phyloP scores from a whole-genome alignment of 2,113 vertebrate genomes.

The Megalops atlanticus region DNA sequence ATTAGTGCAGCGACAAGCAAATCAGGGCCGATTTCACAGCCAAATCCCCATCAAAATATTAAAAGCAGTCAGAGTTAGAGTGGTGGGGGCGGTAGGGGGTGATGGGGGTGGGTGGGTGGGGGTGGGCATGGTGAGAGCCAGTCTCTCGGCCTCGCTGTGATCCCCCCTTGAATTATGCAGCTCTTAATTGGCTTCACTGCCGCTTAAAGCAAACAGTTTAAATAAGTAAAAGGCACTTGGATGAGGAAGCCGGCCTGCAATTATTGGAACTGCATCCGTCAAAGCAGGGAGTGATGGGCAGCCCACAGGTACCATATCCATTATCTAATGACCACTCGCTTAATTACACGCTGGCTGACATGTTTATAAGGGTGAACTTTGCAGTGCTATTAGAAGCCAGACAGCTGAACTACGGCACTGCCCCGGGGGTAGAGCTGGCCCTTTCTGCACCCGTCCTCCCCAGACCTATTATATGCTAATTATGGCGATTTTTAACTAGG shows the following conservation, averaged over 20 bases:
- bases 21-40: constrained; percentile 25
- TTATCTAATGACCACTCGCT: constrained; percentile 88
- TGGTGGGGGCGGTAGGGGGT: constrained; percentile 2
- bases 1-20: constrained; percentile 24
- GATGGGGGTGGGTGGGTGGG: constrained; percentile 24
- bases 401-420: constrained; percentile 78
- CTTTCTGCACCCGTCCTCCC: constrained; percentile 74
- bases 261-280: constrained; percentile 79
- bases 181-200: constrained; percentile 72
- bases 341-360: constrained; percentile 91
- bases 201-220: constrained; percentile 77
- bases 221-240: constrained; percentile 77
- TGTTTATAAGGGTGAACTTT: constrained; percentile 99
- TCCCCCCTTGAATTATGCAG: constrained; percentile 66
- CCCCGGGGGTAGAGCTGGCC: constrained; percentile 81
- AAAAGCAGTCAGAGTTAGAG: constrained; percentile 28
- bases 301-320: constrained; percentile 82
- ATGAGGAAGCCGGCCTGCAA: constrained; percentile 68
- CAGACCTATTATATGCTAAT: constrained; percentile 94
- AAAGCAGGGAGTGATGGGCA: constrained; percentile 74
- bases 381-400: constrained; percentile 82
- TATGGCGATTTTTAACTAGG: constrained; percentile 87
- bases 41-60: constrained; percentile 44
- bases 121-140: neutral
- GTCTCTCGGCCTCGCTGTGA: constrained; percentile 19